These are phyloP conservation scores for Chaenocephalus aceratus DNA, from an alignment of 2,113 vertebrate genomes.

Conservation along the genomic window DNA sequence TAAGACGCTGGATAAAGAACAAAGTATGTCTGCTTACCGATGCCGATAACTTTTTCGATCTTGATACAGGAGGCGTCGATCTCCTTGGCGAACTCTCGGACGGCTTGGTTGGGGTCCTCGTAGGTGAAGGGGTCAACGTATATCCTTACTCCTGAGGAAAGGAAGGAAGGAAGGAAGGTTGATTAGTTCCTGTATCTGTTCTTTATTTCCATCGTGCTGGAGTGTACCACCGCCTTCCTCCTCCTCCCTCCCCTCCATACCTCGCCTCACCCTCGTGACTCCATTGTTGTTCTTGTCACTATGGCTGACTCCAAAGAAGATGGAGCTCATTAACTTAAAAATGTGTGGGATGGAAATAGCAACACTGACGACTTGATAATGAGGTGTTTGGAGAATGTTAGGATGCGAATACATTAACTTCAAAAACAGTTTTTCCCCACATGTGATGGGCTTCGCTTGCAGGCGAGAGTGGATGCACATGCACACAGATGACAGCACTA, in stretches of 20 bases:
- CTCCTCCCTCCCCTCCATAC: conserved; percentile 36
- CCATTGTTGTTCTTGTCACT: conserved; percentile 56
- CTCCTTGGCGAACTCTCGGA: conserved; percentile 98
- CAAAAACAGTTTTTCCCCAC: too few relatives aligned
- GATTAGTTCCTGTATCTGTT: conserved; percentile 74
- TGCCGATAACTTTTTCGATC: conserved; percentile 98
- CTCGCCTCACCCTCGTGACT: conserved; percentile 45
- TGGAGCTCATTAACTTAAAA: conserved; percentile 69
- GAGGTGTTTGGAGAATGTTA: conserved; percentile 62
- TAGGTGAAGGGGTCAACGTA: conserved; percentile 99
- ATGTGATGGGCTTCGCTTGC: too few relatives aligned
- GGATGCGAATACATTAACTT: conserved; percentile 62
- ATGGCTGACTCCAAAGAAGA: conserved; percentile 50
- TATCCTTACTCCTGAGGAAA: conserved; percentile 91
- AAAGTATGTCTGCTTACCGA: conserved; percentile 84
- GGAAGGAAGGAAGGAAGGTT: conserved; percentile 38
- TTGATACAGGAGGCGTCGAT: conserved; percentile 98
- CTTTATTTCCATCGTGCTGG: conserved; percentile 73
- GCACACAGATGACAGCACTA: conserved; percentile 50
- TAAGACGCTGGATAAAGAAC: background rate
- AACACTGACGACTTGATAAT: conserved; percentile 74
- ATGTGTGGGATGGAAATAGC: conserved; percentile 57
- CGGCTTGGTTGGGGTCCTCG: conserved; percentile 98
- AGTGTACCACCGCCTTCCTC: conserved; percentile 63
- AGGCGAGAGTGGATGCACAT: conserved; percentile 29